These are phyloP conservation scores for Lineus longissimus DNA, from an alignment of 1,140 invertebrate genomes.

Conservation along the genomic window DNA sequence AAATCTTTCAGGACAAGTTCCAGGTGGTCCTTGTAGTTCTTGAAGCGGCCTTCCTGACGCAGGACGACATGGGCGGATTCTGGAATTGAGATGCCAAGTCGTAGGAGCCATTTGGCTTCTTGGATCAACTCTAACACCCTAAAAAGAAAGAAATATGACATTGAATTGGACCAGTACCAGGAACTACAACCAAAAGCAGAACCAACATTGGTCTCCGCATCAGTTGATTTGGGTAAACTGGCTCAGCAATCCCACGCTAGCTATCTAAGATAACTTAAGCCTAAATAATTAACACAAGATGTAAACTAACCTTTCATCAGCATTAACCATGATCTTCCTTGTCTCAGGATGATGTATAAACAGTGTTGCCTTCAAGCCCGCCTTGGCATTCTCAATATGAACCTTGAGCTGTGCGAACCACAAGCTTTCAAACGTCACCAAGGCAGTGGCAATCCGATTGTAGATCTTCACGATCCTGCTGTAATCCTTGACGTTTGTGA, in stretches of 20 bases:
- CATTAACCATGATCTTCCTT: conserved; percentile 49
- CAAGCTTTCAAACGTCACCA: conserved; percentile 51
- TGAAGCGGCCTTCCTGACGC: conserved; percentile 48
- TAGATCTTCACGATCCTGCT: conserved; percentile 44
- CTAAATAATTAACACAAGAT: background rate
- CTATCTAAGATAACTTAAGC: background rate
- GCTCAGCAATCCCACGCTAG: background rate
- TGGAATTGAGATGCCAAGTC: conserved; percentile 48
- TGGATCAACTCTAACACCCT: conserved; percentile 51
- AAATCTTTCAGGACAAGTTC: conserved; percentile 45
- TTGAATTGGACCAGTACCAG: background rate
- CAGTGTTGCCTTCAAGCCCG: conserved; percentile 46
- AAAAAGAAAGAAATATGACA: conserved; percentile 16
- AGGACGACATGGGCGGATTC: conserved; percentile 43
- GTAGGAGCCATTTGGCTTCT: conserved; percentile 50
- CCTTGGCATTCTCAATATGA: conserved; percentile 45
- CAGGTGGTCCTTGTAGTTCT: conserved; percentile 51
- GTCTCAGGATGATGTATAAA: conserved; percentile 46
- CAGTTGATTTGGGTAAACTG: background rate
- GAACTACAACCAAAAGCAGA: background rate
- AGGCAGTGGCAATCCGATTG: conserved; percentile 46
- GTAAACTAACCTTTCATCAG: conserved; percentile 45
- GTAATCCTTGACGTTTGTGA: conserved; percentile 45
- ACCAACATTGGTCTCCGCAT: too few species aligned
- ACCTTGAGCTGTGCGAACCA: conserved; percentile 51